Evolutionary conservation across 1,140 invertebrate genomes (phyloP), one percentile per base, ranked within the genome.

Genomic region (Aphidius gifuensis): DNA sequence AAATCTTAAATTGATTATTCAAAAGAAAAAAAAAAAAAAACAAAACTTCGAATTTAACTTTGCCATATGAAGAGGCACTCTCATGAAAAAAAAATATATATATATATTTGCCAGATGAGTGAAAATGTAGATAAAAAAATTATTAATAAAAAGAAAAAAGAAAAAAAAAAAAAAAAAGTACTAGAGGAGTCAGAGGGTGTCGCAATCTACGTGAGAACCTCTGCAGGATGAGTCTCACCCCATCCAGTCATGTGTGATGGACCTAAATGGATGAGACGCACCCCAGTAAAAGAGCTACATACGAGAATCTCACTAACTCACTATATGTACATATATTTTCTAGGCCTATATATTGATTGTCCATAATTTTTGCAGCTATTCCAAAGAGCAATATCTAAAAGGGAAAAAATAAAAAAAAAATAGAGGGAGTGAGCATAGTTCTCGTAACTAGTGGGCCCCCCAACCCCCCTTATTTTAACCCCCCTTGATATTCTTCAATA

Each of bases 221-320:
- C 72, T 76, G 76, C 70, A 71, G 71, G 72, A 70, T 71, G 74
- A 71, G 72, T 74, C 77, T 77, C 78, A 80, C 78, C 78, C 79
- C 78, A 80, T 75, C 74, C 71, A 80, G 76, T 79, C 78, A 80
- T 79, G 79, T 80, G 79, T 80, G 78, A 80, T 80, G 78, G 77
- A 79, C 74, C 78, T 80, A 81, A 81, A 80, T 81, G 78, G 78
- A 81, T 81, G 79, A 81, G 78, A 81, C 78, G 77, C 75, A 74
- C 80, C 78, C 78, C 76, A 65, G 58, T n/a, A 44, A 46, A 32
- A 32, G 23, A 32, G 23, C 23, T 32, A 32, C 23, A 32, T 32
- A 32, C 23, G 23, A 32, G 23, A 32, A 32, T 32, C 23, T 61
- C 58, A 44, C 9, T 9, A 45, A 32, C 42, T 66, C 62, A 51